Evolutionary conservation across 2,888 invertebrate species (phyloP), one percentile per base, ranked within the genome.

Genomic region (Pristionchus fissidentatus): DNA sequence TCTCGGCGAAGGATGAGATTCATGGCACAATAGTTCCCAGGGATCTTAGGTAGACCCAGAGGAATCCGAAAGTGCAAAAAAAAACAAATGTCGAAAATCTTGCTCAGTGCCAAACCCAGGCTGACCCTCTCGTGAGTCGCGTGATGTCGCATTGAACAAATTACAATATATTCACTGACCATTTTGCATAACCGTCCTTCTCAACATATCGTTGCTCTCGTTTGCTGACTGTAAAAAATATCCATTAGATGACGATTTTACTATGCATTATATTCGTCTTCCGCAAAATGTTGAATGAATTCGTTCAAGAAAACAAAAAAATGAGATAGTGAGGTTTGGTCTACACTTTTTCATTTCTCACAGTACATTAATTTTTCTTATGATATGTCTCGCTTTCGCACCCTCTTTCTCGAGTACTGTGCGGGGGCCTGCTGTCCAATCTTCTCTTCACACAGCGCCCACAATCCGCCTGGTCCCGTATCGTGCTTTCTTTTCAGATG

Each of bases 381-480:
- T 49, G 13, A 49, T 49, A 49, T 49, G 19, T 66, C 22, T 35
- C 26, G 13, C 32, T 38, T 26, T 38, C 79, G 38, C 38, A 79
- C 79, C 57, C 79, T 55, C 26, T 66, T 62, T 52, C 89, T 79
- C 22, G 88, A 88, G 84, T 89, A 89, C 70, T 87, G 87, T 0
- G 87, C 87, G 5, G 89, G 89, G 19, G 89, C 87, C 81, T 89
- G 89, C 35, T 87, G 87, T 43, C 88, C 88, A 60, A 89, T 89
- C 77, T 89, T 89, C 85, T 89, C 89, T 66, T 89, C 89, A 55
- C 89, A 89, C 7, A 89, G 85, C 5, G 89, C 89, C 89, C 89
- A 89, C 32, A 89, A 83, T 13, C 89, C 89, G 22, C 89, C 89
- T 13, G 87, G 87, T 84, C 87, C 89, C 38, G 89, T 89, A 70